phyloP scores from a whole-genome alignment of 2,888 invertebrate genomes.

The Lypha dubia region DNA sequence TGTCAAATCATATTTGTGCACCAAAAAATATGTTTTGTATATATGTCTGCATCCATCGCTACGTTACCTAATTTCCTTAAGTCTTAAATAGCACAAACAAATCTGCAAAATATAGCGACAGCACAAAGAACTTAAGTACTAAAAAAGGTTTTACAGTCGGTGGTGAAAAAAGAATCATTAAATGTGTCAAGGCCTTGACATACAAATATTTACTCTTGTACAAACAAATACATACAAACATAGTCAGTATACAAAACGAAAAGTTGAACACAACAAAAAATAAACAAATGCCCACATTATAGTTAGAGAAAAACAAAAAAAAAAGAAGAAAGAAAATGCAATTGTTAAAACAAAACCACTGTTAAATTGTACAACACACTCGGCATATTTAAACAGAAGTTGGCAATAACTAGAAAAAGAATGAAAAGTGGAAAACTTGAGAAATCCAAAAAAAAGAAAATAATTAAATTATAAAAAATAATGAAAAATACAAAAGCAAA shows the following conservation, averaged over 20 bases:
- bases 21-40: neutral
- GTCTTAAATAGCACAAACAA: conserved; percentile 23
- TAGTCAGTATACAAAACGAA: conserved; percentile 1
- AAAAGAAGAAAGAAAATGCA: neutral
- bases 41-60: neutral
- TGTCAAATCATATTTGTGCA: neutral
- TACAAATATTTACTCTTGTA: conserved; percentile 51
- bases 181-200: conserved; percentile 73
- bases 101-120: conserved; percentile 12
- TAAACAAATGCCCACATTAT: conserved; percentile 41
- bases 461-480: neutral
- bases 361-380: conserved; percentile 49
- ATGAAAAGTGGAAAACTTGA: conserved; percentile 8
- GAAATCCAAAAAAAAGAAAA: conserved; percentile 14
- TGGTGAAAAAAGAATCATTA: conserved; percentile 52
- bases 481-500: conserved; percentile 12
- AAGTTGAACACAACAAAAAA: conserved; percentile 31
- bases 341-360: conserved; percentile 48
- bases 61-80: conserved; percentile 10
- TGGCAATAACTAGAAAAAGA: conserved; percentile 5
- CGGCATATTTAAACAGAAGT: neutral
- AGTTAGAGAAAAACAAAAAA: conserved; percentile 17
- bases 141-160: conserved; percentile 53
- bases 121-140: conserved; percentile 5
- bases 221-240: neutral